These are phyloP conservation scores for Diachasmimorpha longicaudata DNA, from an alignment of 1,140 invertebrate genomes.

Conservation along the genomic window DNA sequence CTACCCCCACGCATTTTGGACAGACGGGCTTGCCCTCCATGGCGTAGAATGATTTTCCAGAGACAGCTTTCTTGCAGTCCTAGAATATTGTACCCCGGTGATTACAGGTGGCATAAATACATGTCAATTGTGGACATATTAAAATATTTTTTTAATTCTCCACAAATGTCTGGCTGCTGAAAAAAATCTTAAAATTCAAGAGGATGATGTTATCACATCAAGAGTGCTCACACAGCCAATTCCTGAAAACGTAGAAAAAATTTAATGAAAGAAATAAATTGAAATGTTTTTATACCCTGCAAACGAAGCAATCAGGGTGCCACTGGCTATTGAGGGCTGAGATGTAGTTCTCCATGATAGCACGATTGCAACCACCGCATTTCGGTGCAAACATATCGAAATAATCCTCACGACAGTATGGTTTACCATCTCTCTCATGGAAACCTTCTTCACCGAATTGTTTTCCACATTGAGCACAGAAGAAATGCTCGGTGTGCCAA, in stretches of 20 bases:
- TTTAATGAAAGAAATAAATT: slow-evolving; percentile 21
- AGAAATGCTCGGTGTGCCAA: slow-evolving; percentile 99
- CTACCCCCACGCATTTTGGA: slow-evolving; percentile 86
- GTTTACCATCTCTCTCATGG: slow-evolving; percentile 92
- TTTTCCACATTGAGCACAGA: slow-evolving; percentile 97
- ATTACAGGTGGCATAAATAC: slow-evolving; percentile 6
- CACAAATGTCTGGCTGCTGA: not conserved
- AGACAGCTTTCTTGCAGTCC: slow-evolving; percentile 92
- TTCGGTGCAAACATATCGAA: slow-evolving; percentile 99
- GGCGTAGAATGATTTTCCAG: slow-evolving; percentile 94
- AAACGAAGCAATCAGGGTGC: slow-evolving; percentile 99
- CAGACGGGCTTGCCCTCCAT: slow-evolving; percentile 92
- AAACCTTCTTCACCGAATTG: slow-evolving; percentile 97
- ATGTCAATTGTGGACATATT: not conserved
- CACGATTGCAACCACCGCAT: slow-evolving; percentile 94
- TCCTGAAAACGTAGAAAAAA: not conserved
- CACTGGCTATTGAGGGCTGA: slow-evolving; percentile 97
- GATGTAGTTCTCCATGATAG: slow-evolving; percentile 99
- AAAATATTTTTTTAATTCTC: not conserved
- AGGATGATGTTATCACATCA: not conserved
- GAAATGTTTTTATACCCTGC: slow-evolving; percentile 84
- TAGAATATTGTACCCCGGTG: slow-evolving; percentile 59
- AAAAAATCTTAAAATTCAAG: not conserved
- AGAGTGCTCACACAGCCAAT: not conserved
- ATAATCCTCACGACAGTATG: slow-evolving; percentile 95